Evolutionary conservation across 1,140 invertebrate genomes (phyloP).

Genomic region (Hirudo medicinalis): DNA sequence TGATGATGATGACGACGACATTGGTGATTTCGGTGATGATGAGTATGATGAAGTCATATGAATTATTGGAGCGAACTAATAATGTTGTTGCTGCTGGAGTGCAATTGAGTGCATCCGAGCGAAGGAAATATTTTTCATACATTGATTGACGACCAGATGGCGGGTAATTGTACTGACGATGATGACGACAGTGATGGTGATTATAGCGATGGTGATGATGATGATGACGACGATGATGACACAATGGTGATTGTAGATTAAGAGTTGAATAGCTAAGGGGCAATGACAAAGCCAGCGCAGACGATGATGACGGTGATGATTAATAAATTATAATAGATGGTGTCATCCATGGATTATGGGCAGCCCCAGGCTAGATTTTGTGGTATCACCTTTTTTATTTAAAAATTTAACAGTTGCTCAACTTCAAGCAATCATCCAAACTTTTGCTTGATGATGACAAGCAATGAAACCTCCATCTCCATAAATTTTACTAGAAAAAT

Average conservation of each 20-base stretch:
- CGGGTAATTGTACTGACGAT: not conserved
- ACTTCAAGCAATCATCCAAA: too few relatives aligned
- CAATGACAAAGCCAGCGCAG: not conserved
- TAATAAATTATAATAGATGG: too few relatives aligned
- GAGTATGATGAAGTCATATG: not conserved
- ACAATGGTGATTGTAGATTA: constrained; percentile 1
- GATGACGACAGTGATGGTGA: not conserved
- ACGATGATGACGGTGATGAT: not conserved
- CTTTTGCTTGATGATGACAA: too few relatives aligned
- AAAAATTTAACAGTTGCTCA: too few relatives aligned
- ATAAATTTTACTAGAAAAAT: too few relatives aligned
- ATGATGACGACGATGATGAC: not conserved
- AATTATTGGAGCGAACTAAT: not conserved
- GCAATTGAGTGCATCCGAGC: not conserved
- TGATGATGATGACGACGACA: not conserved
- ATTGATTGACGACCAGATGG: not conserved
- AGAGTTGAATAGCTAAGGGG: not conserved
- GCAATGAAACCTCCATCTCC: too few relatives aligned
- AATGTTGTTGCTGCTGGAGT: constrained; percentile 1
- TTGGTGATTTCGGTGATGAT: not conserved
- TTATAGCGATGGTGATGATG: not conserved
- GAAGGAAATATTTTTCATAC: not conserved
- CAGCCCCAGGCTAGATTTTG: too few relatives aligned
- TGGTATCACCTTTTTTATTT: too few relatives aligned
- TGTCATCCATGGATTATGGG: too few relatives aligned